A percentile compares a stretch with the other conserved stretches of the same genome.
These are phyloP conservation scores for Diaperis boleti DNA, from an alignment of 2,888 invertebrate species.

Conservation along the genomic window DNA sequence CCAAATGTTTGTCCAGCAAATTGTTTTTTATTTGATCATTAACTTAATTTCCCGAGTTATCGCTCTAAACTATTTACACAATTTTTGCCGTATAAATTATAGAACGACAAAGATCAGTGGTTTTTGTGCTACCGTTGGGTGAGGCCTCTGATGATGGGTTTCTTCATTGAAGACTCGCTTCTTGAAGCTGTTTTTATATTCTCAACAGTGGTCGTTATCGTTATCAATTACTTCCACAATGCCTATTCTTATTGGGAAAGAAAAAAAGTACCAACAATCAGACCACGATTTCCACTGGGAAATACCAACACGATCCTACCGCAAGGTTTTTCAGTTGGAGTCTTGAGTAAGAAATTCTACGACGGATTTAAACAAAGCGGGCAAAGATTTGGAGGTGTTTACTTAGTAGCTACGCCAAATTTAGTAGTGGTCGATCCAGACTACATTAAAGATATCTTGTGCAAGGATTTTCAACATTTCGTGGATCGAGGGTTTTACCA, in stretches of 20 bases:
- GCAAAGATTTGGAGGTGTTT: conserved; percentile 39
- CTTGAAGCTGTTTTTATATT: no score
- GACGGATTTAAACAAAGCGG: conserved; percentile 38
- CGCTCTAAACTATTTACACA: no score
- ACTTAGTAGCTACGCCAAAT: conserved; percentile 44
- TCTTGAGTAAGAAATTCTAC: conserved; percentile 47
- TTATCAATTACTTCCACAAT: conserved; percentile 37
- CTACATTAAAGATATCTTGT: conserved; percentile 51
- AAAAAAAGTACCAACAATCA: conserved; percentile 46
- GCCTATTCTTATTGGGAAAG: conserved; percentile 51
- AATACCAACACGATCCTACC: conserved; percentile 43
- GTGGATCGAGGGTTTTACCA: conserved; percentile 52
- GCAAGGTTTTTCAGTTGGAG: conserved; percentile 35
- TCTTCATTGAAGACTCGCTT: background rate
- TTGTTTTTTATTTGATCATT: no score
- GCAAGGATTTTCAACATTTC: conserved; percentile 56
- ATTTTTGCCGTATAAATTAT: no score
- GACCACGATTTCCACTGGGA: conserved; percentile 55
- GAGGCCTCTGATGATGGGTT: background rate
- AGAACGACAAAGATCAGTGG: no score
- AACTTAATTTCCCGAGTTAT: no score
- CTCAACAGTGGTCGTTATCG: no score
- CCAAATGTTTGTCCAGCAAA: no score
- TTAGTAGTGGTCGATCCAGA: conserved; percentile 55
- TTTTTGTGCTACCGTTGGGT: no score